phyloP scores from a whole-genome alignment of 2,888 invertebrate genomes.

The Apoderus coryli region DNA sequence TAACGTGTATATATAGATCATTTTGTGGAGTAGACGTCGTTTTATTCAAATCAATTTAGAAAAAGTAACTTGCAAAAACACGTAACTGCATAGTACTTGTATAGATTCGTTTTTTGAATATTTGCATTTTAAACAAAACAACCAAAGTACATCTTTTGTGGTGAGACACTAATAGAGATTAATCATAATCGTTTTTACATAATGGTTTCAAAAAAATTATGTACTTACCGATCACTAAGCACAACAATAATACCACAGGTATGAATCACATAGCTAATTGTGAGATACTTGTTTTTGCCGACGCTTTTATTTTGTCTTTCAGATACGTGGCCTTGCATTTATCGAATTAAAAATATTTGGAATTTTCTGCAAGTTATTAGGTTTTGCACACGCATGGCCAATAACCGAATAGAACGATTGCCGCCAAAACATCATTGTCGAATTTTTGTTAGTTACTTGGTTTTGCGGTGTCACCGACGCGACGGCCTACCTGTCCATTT shows the following conservation, averaged over 20 bases:
- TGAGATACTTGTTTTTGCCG: conserved; percentile 2
- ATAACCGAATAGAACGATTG: conserved; percentile 1
- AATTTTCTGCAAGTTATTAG: conserved; percentile 1
- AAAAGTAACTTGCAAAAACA: conserved; percentile 2
- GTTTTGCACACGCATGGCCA: conserved; percentile 2
- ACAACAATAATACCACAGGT: conserved; percentile 1
- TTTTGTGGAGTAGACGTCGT: too few species aligned
- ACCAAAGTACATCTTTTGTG: conserved; percentile 1
- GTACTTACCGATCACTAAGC: conserved; percentile 3
- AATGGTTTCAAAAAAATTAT: conserved; percentile 1
- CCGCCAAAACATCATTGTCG: conserved; percentile 1
- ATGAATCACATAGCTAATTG: conserved; percentile 3
- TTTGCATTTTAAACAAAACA: conserved; percentile 1
- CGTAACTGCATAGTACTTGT: conserved; percentile 1
- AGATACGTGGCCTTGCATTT: conserved; percentile 2
- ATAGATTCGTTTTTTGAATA: conserved; percentile 1
- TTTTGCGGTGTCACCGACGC: too few species aligned
- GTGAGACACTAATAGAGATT: conserved; percentile 3
- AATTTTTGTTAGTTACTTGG: conserved; percentile 1
- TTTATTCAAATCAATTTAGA: too few species aligned
- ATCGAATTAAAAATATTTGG: conserved; percentile 1
- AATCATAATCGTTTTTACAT: conserved; percentile 2
- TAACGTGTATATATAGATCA: too few species aligned
- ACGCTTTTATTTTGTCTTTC: conserved; percentile 2
- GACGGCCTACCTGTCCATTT: too few species aligned